Conservation (phyloP, 2,888 invertebrate genomes). For the Mimas tiliae region DNA sequence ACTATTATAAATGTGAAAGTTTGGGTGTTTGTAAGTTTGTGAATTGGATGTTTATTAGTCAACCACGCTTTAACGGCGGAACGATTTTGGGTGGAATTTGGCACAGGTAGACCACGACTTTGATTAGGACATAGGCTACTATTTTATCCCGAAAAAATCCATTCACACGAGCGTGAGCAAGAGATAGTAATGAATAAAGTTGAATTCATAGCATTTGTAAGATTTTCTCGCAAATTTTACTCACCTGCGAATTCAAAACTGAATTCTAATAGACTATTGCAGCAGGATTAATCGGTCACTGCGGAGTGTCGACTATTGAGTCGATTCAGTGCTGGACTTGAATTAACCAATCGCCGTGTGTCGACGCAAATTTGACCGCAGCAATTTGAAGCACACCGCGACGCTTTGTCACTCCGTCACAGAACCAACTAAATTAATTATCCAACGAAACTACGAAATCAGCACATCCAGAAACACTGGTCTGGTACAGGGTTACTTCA, state of each 20-base stretch:
- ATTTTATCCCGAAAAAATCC: no score
- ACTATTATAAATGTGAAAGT: no score
- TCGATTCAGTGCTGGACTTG: slow-evolving; percentile 31
- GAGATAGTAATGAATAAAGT: no score
- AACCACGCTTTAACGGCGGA: no score
- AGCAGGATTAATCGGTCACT: slow-evolving; percentile 22
- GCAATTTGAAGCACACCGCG: slow-evolving; percentile 44
- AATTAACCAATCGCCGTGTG: slow-evolving; percentile 46
- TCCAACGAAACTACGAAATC: slow-evolving; percentile 44
- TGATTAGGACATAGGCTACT: no score
- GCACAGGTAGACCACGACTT: no score
- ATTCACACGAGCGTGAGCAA: no score
- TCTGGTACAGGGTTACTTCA: not conserved
- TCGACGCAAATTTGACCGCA: slow-evolving; percentile 43
- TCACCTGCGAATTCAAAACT: slow-evolving; percentile 3
- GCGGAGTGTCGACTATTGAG: slow-evolving; percentile 27
- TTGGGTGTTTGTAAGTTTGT: no score
- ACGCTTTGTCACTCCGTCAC: slow-evolving; percentile 49
- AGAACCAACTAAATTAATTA: slow-evolving; percentile 52
- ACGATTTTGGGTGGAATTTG: no score
- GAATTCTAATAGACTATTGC: slow-evolving; percentile 23
- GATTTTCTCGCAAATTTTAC: not conserved
- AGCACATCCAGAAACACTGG: slow-evolving; percentile 47
- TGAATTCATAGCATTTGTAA: not conserved
- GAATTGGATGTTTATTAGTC: no score